Evolutionary conservation across 2,797 vertebrate genomes (phyloP).

Genomic region (Peromyscus eremicus): DNA sequence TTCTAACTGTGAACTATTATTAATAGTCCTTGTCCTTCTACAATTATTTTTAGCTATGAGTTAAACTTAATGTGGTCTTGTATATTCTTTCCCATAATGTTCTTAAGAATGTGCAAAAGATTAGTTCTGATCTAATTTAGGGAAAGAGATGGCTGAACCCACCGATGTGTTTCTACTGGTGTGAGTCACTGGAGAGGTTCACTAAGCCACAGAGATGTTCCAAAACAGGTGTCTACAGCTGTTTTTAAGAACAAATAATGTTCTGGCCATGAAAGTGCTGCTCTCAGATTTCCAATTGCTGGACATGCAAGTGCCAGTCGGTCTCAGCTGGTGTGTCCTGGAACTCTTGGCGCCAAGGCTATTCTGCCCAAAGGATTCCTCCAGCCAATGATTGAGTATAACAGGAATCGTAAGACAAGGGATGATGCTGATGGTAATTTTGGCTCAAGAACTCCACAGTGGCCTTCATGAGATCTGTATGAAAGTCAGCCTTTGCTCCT

Average conservation of each 20-base stretch:
- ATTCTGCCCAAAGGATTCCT: neutral
- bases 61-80: conserved; percentile 12
- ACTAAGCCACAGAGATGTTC: conserved; percentile 59
- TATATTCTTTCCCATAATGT: conserved; percentile 22
- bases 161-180: conserved; percentile 11
- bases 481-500: neutral
- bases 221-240: conserved; percentile 76
- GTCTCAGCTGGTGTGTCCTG: conserved; percentile 34
- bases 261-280: neutral
- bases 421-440: neutral
- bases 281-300: conserved; percentile 1
- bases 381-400: neutral
- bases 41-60: conserved; percentile 56
- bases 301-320: neutral
- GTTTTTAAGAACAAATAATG: conserved; percentile 40
- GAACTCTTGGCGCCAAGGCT: neutral
- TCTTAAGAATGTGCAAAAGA: conserved; percentile 62
- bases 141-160: neutral
- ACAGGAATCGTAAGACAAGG: neutral
- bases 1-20: neutral
- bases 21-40: neutral
- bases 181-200: conserved; percentile 43
- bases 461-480: neutral
- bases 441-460: neutral
- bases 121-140: conserved; percentile 73